These are phyloP conservation scores for Cydia fagiglandana DNA, from an alignment of 1,140 invertebrate species.

Conservation along the genomic window DNA sequence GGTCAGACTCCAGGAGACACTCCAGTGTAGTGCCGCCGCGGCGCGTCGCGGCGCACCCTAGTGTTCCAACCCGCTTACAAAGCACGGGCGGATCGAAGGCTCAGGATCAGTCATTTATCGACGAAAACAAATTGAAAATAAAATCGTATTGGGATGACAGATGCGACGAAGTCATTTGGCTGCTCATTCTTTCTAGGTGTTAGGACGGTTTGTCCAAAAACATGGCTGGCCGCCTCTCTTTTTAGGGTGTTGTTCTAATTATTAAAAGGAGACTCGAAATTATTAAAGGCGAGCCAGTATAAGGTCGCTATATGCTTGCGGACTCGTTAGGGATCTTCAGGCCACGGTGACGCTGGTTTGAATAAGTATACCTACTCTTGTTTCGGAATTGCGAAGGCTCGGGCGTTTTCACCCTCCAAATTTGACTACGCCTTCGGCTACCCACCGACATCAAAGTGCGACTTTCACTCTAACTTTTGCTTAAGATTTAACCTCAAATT, in stretches of 20 bases:
- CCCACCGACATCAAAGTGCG: constrained; percentile 67
- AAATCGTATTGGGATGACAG: background rate
- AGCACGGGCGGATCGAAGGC: constrained; percentile 25
- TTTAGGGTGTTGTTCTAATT: too few relatives aligned
- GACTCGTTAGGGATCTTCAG: background rate
- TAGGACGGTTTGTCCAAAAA: too few relatives aligned
- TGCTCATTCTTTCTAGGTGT: too few relatives aligned
- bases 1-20: constrained; percentile 56
- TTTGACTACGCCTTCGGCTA: constrained; percentile 40
- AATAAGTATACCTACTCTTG: too few relatives aligned
- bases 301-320: too few relatives aligned
- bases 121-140: too few relatives aligned
- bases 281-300: too few relatives aligned
- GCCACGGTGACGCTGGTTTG: background rate
- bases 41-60: constrained; percentile 49
- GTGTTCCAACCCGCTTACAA: constrained; percentile 47
- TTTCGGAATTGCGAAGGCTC: constrained; percentile 48
- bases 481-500: background rate
- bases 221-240: too few relatives aligned
- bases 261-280: too few relatives aligned
- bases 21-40: constrained; percentile 56
- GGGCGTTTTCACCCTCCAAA: constrained; percentile 59
- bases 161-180: background rate
- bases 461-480: constrained; percentile 33
- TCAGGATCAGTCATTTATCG: background rate